Percentiles rank a stretch among this genome's conserved stretches.
These are phyloP conservation scores for Leptobrachium ailaonicum DNA, from an alignment of 2,113 vertebrate genomes.

Conservation along the genomic window DNA sequence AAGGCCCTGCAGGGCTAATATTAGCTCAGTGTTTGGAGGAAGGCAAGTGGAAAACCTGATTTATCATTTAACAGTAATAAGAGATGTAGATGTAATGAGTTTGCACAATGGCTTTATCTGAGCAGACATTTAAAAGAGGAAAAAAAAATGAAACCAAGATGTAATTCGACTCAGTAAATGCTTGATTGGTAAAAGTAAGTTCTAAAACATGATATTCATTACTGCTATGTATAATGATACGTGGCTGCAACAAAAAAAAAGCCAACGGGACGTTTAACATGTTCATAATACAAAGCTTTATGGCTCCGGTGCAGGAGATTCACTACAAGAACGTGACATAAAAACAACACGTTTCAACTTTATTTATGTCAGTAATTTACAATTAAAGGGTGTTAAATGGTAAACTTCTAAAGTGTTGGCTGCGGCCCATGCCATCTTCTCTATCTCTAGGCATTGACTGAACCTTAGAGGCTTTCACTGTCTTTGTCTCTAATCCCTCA, in stretches of 20 bases:
- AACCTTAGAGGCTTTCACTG: too few relatives aligned
- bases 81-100: neutral
- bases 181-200: neutral
- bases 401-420: too few relatives aligned
- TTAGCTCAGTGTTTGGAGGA: slow-evolving; percentile 11
- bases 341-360: too few relatives aligned
- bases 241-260: neutral
- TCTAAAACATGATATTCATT: neutral
- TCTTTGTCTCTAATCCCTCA: too few relatives aligned
- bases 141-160: neutral
- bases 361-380: too few relatives aligned
- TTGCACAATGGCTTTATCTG: neutral
- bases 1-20: neutral
- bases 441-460: too few relatives aligned
- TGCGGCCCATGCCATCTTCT: too few relatives aligned
- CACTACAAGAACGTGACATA: too few relatives aligned
- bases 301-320: too few relatives aligned
- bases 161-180: neutral
- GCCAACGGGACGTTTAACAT: too few relatives aligned
- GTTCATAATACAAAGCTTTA: too few relatives aligned
- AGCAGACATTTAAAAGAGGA: neutral
- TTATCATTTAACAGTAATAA: slow-evolving; percentile 5
- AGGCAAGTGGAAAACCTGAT: slow-evolving; percentile 4
- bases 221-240: neutral
- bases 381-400: too few relatives aligned